Evolutionary conservation across 2,888 invertebrate genomes (phyloP).

Genomic region (Melanophora roralis): DNA sequence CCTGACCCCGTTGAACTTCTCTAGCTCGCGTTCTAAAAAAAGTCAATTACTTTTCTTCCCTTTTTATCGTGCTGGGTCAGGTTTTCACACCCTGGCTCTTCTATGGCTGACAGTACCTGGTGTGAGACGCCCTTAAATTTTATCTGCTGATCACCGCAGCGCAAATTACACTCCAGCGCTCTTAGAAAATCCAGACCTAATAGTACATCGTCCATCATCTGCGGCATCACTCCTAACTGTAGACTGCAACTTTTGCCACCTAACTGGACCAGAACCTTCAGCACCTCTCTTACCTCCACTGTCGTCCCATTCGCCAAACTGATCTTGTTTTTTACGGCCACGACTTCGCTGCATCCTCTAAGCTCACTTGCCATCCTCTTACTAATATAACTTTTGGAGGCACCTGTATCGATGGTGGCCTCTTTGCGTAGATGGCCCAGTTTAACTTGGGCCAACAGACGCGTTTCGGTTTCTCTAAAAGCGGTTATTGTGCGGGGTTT

Average conservation of each 20-base stretch:
- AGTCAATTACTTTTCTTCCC: neutral
- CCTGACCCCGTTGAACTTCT: neutral
- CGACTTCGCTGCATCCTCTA: neutral
- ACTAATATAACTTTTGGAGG: too few relatives aligned
- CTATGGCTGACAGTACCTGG: neutral
- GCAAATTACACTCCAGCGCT: neutral
- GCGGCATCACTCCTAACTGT: neutral
- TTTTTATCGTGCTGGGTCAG: too few relatives aligned
- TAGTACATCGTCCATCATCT: constrained; percentile 1
- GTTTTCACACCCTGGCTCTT: neutral
- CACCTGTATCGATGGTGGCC: constrained; percentile 3
- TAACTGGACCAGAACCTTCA: neutral
- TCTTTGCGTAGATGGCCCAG: neutral
- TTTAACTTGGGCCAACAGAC: neutral
- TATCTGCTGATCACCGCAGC: neutral
- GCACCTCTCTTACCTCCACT: neutral
- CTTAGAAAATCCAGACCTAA: neutral
- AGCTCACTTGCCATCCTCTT: neutral
- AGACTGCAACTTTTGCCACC: neutral
- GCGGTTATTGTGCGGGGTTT: too few relatives aligned
- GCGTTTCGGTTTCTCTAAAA: too few relatives aligned
- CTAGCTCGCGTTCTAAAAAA: neutral
- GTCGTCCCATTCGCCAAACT: neutral
- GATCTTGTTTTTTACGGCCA: neutral
- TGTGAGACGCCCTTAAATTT: neutral